phyloP scores from a whole-genome alignment of 1,140 invertebrate genomes.

The Drosophila pandora region DNA sequence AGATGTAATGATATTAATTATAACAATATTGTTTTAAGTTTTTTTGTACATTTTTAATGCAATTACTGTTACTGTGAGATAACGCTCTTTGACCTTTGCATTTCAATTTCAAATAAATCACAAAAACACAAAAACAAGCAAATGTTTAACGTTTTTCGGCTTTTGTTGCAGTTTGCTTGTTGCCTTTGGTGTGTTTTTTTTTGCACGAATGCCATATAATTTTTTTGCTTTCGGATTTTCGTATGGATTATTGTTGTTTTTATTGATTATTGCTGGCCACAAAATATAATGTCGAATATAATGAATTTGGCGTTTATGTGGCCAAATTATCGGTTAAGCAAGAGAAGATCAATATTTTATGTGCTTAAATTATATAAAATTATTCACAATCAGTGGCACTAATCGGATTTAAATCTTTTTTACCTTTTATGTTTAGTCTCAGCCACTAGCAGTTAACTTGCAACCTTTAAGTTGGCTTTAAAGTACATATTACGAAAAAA shows the following conservation, averaged over 20 bases:
- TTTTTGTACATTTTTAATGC: background rate
- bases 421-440: background rate
- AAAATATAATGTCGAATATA: conserved; percentile 28
- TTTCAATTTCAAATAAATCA: conserved; percentile 47
- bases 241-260: conserved; percentile 3
- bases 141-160: conserved; percentile 21
- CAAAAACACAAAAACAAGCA: conserved; percentile 13
- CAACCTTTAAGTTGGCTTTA: background rate
- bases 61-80: conserved; percentile 13
- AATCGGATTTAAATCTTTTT: conserved; percentile 2
- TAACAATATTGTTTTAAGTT: background rate
- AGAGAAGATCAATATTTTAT: conserved; percentile 21
- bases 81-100: conserved; percentile 45
- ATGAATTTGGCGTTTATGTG: conserved; percentile 28
- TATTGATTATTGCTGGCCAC: conserved; percentile 36
- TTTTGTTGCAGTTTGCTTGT: conserved; percentile 30
- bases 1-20: background rate
- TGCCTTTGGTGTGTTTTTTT: conserved; percentile 34
- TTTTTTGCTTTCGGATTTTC: conserved; percentile 27
- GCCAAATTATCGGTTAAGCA: conserved; percentile 40
- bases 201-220: conserved; percentile 28
- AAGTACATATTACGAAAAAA: background rate
- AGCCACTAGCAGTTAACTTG: background rate
- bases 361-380: conserved; percentile 38
- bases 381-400: conserved; percentile 28